A percentile compares a stretch with the other conserved stretches of the same genome.
Evolutionary conservation across 2,888 invertebrate genomes (phyloP).

Genomic region (Pyrrhosoma nymphula): DNA sequence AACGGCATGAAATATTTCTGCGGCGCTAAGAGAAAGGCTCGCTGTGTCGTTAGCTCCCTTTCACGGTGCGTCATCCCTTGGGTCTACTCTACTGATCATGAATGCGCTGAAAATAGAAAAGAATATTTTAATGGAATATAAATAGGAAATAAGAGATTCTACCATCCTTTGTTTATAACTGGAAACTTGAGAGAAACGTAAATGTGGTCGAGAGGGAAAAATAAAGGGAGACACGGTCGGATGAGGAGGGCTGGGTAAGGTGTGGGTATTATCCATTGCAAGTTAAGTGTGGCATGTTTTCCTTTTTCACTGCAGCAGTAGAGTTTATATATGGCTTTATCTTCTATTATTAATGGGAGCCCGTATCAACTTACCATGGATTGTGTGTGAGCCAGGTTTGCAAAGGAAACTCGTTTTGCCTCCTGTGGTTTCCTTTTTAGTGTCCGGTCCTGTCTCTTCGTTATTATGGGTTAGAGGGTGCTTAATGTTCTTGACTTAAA

Average conservation of each 20-base stretch:
- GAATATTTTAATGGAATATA: not conserved
- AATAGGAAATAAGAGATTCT: not conserved
- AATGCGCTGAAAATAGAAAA: no score
- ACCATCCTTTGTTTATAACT: not conserved
- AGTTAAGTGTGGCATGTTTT: not conserved
- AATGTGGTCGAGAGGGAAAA: not conserved
- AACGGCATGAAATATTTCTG: not conserved
- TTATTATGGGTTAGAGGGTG: not conserved
- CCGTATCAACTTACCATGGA: not conserved
- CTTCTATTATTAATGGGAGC: not conserved
- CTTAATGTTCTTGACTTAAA: not conserved
- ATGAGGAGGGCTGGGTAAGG: not conserved
- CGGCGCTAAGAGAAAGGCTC: not conserved
- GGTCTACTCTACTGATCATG: no score
- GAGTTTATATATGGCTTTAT: not conserved
- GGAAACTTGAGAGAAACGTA: not conserved
- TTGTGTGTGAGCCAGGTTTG: not conserved
- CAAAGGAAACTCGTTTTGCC: not conserved
- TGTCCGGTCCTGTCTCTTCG: not conserved
- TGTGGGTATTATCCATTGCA: not conserved
- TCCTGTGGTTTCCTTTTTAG: not conserved
- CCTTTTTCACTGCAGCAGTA: not conserved
- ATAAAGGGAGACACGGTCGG: not conserved
- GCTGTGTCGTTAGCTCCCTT: not conserved
- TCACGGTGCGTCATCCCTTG: no score